phyloP scores from a whole-genome alignment of 2,888 invertebrate species.

The Andrena marginata region DNA sequence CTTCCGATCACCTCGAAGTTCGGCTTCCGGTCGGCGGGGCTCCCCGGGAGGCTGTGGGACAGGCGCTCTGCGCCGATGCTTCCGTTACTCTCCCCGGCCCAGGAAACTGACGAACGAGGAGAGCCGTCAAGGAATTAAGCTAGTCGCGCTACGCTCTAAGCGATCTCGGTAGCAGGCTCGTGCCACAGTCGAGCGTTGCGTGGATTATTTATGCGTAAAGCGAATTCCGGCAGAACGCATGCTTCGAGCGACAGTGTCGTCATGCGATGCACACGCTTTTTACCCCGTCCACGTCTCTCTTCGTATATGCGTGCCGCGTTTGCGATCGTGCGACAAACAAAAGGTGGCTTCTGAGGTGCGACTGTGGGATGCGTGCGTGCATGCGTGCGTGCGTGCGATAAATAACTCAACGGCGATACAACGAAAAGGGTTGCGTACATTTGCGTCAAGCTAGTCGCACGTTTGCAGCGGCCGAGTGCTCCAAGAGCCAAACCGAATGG shows the following conservation, averaged over 20 bases:
- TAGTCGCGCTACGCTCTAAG: slow-evolving; percentile 38
- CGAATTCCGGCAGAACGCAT: slow-evolving; percentile 67
- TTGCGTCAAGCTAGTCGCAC: neutral
- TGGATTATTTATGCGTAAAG: slow-evolving; percentile 35
- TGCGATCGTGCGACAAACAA: slow-evolving; percentile 5
- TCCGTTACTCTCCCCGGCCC: slow-evolving; percentile 87
- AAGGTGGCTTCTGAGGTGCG: neutral
- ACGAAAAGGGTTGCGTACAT: neutral
- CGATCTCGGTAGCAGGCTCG: slow-evolving; percentile 25
- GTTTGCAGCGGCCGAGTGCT: neutral
- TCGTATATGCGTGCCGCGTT: slow-evolving; percentile 14
- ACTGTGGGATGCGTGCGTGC: neutral
- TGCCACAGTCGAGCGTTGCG: slow-evolving; percentile 33
- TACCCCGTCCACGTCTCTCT: slow-evolving; percentile 44
- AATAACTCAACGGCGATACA: slow-evolving; percentile 3
- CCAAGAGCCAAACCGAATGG: neutral
- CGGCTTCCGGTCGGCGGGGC: slow-evolving; percentile 89
- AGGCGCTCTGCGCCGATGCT: slow-evolving; percentile 87
- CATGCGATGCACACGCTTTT: slow-evolving; percentile 39
- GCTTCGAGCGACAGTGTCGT: slow-evolving; percentile 73
- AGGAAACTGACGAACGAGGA: slow-evolving; percentile 81
- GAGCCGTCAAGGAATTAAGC: slow-evolving; percentile 57
- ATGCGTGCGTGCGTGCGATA: slow-evolving; percentile 12
- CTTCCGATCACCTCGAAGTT: slow-evolving; percentile 95
- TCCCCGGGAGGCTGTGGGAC: slow-evolving; percentile 90